Evolutionary conservation across 1,140 invertebrate species (phyloP), one percentile per base, ranked within the genome.

Genomic region (Trachelipus rathkii): DNA sequence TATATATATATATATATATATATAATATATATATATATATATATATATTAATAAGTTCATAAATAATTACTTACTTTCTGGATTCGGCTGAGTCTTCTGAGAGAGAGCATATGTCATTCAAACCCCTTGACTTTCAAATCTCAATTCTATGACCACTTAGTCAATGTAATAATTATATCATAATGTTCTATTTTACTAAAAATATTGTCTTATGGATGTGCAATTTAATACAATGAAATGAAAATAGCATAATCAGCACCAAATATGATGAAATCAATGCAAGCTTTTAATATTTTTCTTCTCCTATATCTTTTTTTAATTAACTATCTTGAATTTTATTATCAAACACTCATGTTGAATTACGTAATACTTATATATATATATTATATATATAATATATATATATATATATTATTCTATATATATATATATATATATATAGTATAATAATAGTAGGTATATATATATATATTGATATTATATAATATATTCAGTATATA

Each of bases 31-130:
- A 50, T 50, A 50, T 10, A 9, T 50, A 13, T 24, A 6, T 46
- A 45, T 33, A 15, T n/a, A 19, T 70, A 69, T n/a, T 69, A 68
- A 24, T 44, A 75, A 68, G 10, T 7, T 67, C 21, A n/a, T 44
- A 43, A 24, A 66, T n/a, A 33, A 33, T 68, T 60, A 19, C 60
- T 66, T 73, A 80, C 79, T 73, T 80, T 80, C 46, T 80, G 79
- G 8, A 77, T 76, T 21, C 79, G 68, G 33, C 79, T 77, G 19
- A 80, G 74, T 24, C 77, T 73, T 19, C 79, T 68, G 15, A 80
- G 21, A 23, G 76, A 77, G 10, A 80, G 53, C 73, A 77, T 77
- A 33, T 77, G 71, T n/a, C 79, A 80, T n/a, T 80, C 6, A 80
- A 71, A 46, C 74, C 74, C 79, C 60, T 80, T 76, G 8, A 75